Evolutionary conservation across 2,888 invertebrate genomes (phyloP), one percentile per base, ranked within the genome.

Genomic region (Iphiclides podalirius): DNA sequence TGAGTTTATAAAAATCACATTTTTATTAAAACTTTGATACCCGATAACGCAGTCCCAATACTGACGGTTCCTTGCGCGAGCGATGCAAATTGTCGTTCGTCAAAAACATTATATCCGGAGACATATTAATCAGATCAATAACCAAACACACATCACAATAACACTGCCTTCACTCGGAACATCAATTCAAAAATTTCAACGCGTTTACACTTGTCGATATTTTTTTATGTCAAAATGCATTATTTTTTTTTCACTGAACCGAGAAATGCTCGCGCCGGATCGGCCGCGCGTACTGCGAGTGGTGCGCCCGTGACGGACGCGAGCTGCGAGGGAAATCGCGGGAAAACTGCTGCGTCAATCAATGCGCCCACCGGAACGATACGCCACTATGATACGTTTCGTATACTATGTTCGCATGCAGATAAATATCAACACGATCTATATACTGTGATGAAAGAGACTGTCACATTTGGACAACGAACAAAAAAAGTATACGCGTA

Each of bases 41-140:
- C 85, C 89, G 76, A 63, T 89, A 89, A 52, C 89, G 79, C 34
- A 89, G 79, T 47, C 89, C 89, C 51, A 89, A 57, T 16, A 89
- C 78, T 42, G 65, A 76, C 49, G 86, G 89, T 63, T 87, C 84
- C 66, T 84, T 89, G 60, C 89, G 84, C 76, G 83, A 75, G 9
- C 84, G 81, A 48, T 85, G 79, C 74, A 89, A 69, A 61, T 89
- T 89, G 63, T 89, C 89, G 61, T 89, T 86, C 35, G 89, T 85
- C 67, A 89, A 81, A 82, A 89, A 89, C 89, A 89, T 89, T 57
- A 87, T 88, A 81, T 88, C 88, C 73, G 81, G 67, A 58, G 86
- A 78, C 88, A 88, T 87, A 47, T 53, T 53, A 54, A 7, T 36
- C 11, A 34, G 38, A 20, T 34, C 9, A 39, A 33, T 31, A 33